These are phyloP conservation scores for Campoletis sonorensis DNA, from an alignment of 1,140 invertebrate genomes.

Conservation along the genomic window DNA sequence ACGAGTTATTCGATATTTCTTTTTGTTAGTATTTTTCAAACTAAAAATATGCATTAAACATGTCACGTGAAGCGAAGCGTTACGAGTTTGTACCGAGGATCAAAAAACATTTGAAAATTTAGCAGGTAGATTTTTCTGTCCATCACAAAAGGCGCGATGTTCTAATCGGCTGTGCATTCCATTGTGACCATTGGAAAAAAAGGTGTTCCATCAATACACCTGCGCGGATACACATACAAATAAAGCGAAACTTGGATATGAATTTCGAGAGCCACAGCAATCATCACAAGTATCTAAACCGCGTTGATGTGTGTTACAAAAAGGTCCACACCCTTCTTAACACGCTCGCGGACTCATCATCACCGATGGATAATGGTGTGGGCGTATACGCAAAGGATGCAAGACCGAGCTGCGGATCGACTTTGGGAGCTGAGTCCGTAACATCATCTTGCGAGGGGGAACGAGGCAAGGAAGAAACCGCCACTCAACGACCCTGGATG, in stretches of 20 bases:
- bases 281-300: not conserved
- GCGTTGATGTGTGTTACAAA: conserved; percentile 72
- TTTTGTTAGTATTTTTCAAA: not conserved
- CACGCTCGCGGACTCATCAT: conserved; percentile 74
- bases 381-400: conserved; percentile 71
- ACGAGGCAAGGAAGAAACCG: conserved; percentile 67
- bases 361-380: conserved; percentile 74
- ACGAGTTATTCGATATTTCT: conserved; percentile 22
- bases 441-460: not conserved
- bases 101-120: too few species aligned
- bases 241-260: not conserved
- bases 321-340: conserved; percentile 48
- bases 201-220: too few species aligned
- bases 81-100: too few species aligned
- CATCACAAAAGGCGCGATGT: too few species aligned
- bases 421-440: conserved; percentile 59
- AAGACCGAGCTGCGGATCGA: conserved; percentile 53
- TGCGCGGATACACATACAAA: too few species aligned
- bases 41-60: too few species aligned
- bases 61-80: too few species aligned
- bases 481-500: conserved; percentile 68
- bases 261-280: conserved; percentile 46
- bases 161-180: too few species aligned
- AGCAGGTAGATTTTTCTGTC: too few species aligned
- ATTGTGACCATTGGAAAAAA: too few species aligned